Percentiles rank a stretch among this genome's conserved stretches.
Conservation (phyloP, 92 coral and sea anemone species). For the Porites rus region DNA sequence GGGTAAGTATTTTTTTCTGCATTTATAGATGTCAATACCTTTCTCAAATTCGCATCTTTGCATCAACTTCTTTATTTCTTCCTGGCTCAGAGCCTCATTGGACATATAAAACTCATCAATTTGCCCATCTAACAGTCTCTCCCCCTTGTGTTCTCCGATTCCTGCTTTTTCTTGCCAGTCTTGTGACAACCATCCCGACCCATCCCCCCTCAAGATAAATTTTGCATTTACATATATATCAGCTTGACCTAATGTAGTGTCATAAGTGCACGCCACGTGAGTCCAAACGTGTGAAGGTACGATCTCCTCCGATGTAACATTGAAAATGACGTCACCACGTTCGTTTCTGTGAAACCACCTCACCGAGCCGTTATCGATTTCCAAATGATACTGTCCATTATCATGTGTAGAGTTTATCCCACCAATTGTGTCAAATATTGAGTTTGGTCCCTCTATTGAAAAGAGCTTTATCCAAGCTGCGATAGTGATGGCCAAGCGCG, state of each 20-base stretch:
- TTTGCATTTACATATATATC: slow-evolving; percentile 96
- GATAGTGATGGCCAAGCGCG: slow-evolving; percentile 83
- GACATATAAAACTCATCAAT: slow-evolving; percentile 96
- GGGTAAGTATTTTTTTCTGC: not conserved
- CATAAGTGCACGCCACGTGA: slow-evolving; percentile 92
- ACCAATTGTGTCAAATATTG: slow-evolving; percentile 94
- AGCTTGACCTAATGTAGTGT: slow-evolving; percentile 78
- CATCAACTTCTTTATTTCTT: slow-evolving; percentile 90
- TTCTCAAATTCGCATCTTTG: slow-evolving; percentile 95
- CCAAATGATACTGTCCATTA: slow-evolving; percentile 85
- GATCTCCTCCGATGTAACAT: slow-evolving; percentile 85
- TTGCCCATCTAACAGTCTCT: slow-evolving; percentile 71
- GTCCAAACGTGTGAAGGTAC: slow-evolving; percentile 88
- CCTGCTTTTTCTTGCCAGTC: slow-evolving; percentile 98
- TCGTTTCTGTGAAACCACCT: slow-evolving; percentile 95
- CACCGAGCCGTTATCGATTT: slow-evolving; percentile 79
- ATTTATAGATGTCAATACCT: slow-evolving; percentile 64
- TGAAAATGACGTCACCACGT: slow-evolving; percentile 75
- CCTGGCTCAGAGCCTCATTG: slow-evolving; percentile 87
- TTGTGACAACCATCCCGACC: slow-evolving; percentile 89
- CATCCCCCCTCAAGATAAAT: slow-evolving; percentile 85
- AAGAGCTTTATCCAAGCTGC: slow-evolving; percentile 90
- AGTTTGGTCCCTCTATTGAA: slow-evolving; percentile 73
- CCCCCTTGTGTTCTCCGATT: slow-evolving; percentile 91
- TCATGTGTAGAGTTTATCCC: slow-evolving; percentile 85